phyloP scores from a whole-genome alignment of 2,888 invertebrate species.

The Leptopilina drosophilae region DNA sequence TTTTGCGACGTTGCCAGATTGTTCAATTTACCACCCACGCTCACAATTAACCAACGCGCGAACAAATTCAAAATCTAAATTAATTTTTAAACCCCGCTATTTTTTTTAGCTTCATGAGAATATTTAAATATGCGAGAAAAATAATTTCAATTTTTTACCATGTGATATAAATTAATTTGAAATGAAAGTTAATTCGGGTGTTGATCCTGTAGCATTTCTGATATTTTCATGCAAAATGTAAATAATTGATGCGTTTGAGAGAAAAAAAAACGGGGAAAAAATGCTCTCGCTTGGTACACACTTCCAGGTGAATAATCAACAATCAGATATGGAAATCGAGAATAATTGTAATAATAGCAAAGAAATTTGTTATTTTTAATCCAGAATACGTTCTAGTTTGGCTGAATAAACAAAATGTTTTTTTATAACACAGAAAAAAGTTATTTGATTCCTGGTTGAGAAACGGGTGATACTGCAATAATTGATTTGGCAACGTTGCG shows the following conservation, averaged over 20 bases:
- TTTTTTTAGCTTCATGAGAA: neutral
- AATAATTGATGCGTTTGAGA: neutral
- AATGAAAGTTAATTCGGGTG: neutral
- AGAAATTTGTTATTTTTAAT: neutral
- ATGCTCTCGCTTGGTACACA: neutral
- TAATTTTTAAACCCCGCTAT: neutral
- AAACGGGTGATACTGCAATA: neutral
- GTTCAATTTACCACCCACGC: neutral
- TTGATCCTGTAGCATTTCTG: neutral
- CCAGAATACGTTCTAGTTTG: neutral
- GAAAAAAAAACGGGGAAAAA: neutral
- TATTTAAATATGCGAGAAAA: neutral
- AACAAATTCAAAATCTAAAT: constrained; percentile 12
- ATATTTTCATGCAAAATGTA: neutral
- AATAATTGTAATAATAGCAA: neutral
- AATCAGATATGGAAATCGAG: neutral
- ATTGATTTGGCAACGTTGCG: constrained; percentile 67
- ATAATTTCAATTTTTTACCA: neutral
- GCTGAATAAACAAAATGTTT: neutral
- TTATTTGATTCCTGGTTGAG: neutral
- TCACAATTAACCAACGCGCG: constrained; percentile 1
- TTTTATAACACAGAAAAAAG: neutral
- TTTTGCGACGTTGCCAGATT: constrained; percentile 62
- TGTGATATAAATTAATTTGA: neutral
- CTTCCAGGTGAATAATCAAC: neutral